These are phyloP conservation scores for Acrobasis consociella DNA, from an alignment of 2,888 invertebrate genomes.

Conservation along the genomic window DNA sequence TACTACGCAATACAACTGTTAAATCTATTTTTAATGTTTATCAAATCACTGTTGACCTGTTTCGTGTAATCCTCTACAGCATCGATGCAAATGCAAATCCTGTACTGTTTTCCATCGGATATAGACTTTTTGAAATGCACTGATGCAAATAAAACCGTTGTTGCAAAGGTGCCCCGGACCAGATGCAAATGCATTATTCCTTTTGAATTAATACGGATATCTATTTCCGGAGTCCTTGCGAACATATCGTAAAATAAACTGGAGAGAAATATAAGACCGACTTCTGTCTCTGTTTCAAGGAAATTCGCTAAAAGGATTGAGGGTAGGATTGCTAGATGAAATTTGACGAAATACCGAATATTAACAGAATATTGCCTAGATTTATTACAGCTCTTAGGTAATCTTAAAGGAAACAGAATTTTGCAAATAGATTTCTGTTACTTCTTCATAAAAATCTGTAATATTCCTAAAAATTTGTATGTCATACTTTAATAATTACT, in stretches of 20 bases:
- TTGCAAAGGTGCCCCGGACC: conserved; percentile 12
- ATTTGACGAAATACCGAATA: no score
- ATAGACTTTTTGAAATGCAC: conserved; percentile 23
- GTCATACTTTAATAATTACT: no score
- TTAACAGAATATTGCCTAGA: no score
- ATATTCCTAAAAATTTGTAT: no score
- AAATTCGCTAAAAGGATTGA: background rate
- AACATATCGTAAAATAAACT: conserved; percentile 11
- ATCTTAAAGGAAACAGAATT: no score
- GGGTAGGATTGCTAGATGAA: no score
- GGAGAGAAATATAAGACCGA: background rate
- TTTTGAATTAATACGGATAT: conserved; percentile 14
- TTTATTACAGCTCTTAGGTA: no score
- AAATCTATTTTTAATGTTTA: background rate
- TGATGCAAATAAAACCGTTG: conserved; percentile 21
- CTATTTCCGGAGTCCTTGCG: conserved; percentile 5
- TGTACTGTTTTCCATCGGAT: conserved; percentile 18
- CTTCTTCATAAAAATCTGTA: no score
- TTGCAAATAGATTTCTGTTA: no score
- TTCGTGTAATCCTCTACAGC: conserved; percentile 14
- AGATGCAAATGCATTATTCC: conserved; percentile 21
- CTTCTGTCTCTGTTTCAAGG: conserved; percentile 2
- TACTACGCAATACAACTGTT: background rate
- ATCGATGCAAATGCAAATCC: conserved; percentile 13
- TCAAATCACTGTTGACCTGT: conserved; percentile 1